Evolutionary conservation across 2,113 vertebrate genomes (phyloP), one percentile per base, ranked within the genome.

Genomic region (Acanthisitta chloris): DNA sequence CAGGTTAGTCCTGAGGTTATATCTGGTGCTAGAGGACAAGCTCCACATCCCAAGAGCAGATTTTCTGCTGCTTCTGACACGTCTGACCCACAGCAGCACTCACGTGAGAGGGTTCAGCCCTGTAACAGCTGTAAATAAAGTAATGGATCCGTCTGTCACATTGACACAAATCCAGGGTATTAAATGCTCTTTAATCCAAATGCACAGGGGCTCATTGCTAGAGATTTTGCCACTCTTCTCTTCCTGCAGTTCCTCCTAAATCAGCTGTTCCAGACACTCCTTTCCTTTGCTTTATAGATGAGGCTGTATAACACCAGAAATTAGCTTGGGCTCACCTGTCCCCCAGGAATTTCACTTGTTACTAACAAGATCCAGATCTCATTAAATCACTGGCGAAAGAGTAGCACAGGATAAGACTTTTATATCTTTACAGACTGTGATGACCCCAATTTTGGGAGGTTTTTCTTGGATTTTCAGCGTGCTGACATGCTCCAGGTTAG

Each of bases 111-210:
- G 0, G 13, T 17, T 54, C 31, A 82, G 57, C 43, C 19, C 48
- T 19, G 12, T 5, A 42, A 25, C 8, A 82, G 70, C 48, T 3
- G 7, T 57, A 90, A 92, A 92, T 90, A 88, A 89, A 85, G n/a
- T 42, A 61, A 36, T 9, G 13, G 45, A 72, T 88, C 71, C 65
- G 62, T 23, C 62, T 69, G n/a, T 9, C 78, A 64, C 62, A 40
- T 25, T 88, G 74, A 93, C 74, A 91, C 62, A 95, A 96, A 95
- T 81, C 90, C 36, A 1, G 42, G 33, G 70, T 49, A 89, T 87
- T 96, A 95, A 95, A 64, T 17, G 29, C 20, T 45, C 23, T 69
- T 91, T 92, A 86, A 92, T 74, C 94, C 85, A 81, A 78, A 78
- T n/a, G 55, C 77, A 78, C 48, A 33, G 69, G 24, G 33, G 45